Evolutionary conservation across 2,888 invertebrate species (phyloP).

Genomic region (Steromphala cineraria): DNA sequence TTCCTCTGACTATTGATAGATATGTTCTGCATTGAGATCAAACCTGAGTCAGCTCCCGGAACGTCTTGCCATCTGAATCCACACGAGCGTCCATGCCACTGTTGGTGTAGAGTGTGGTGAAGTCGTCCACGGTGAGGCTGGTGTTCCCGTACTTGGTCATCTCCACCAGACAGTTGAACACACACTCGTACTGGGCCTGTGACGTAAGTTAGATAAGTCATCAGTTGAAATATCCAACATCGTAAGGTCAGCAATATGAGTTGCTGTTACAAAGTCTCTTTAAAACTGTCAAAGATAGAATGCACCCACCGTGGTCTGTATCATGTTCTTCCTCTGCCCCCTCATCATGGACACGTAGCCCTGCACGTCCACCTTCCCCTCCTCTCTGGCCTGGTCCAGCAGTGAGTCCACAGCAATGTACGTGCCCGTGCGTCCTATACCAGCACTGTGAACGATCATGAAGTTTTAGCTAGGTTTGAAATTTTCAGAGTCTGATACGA

Average conservation of each 20-base stretch:
- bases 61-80: background rate
- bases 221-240: too few relatives aligned
- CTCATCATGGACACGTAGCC: background rate
- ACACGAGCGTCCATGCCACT: background rate
- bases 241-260: too few relatives aligned
- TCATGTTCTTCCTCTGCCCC: background rate
- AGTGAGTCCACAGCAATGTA: background rate
- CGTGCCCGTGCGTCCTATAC: background rate
- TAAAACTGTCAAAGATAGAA: too few relatives aligned
- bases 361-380: background rate
- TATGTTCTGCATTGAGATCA: too few relatives aligned
- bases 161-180: background rate
- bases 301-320: background rate
- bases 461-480: too few relatives aligned
- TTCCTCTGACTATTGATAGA: too few relatives aligned
- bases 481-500: too few relatives aligned
- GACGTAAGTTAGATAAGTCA: too few relatives aligned
- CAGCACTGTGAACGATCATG: background rate
- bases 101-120: background rate
- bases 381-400: background rate
- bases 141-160: background rate
- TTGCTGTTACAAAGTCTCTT: too few relatives aligned
- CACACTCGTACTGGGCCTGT: background rate
- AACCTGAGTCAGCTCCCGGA: background rate
- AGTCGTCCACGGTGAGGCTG: background rate